Percentiles rank a stretch among this genome's conserved stretches.
Conservation (phyloP, 53 echinoderm and acorn worm species). For the Paracentrotus lividus region DNA sequence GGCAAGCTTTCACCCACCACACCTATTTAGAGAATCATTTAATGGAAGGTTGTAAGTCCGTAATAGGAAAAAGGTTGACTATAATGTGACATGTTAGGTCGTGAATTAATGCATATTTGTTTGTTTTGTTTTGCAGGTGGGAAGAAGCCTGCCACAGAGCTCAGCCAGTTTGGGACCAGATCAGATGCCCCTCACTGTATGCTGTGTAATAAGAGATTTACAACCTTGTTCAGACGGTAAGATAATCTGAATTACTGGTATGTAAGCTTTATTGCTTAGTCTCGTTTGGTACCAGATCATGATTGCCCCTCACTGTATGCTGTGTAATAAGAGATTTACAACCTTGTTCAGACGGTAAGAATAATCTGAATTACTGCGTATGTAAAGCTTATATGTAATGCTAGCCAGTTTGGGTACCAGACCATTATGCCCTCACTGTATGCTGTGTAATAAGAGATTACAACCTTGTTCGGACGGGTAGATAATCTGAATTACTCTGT, state of each 20-base stretch:
- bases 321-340: constrained; percentile 96
- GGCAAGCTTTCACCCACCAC: too few species aligned
- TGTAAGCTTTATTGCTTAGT: constrained; percentile 89
- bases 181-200: constrained; percentile 93
- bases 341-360: constrained; percentile 74
- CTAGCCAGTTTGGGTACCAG: constrained; percentile 98
- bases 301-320: constrained; percentile 97
- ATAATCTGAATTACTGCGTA: too few species aligned
- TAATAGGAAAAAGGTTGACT: too few species aligned
- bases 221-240: constrained; percentile 76
- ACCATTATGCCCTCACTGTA: constrained; percentile 94
- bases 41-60: too few species aligned
- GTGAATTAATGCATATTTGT: too few species aligned
- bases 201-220: constrained; percentile 97
- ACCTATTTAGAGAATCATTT: too few species aligned
- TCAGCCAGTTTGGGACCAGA: constrained; percentile 98
- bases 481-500: constrained; percentile 28
- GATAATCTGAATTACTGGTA: too few species aligned
- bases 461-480: constrained; percentile 92
- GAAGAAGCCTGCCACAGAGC: constrained; percentile 94
- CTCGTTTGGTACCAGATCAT: constrained; percentile 97
- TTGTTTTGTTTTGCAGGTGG: constrained; percentile 79
- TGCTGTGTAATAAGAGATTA: constrained; percentile 96
- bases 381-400: too few species aligned
- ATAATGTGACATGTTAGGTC: too few species aligned